Evolutionary conservation across 2,888 invertebrate species (phyloP).

Genomic region (Pammene aurita): DNA sequence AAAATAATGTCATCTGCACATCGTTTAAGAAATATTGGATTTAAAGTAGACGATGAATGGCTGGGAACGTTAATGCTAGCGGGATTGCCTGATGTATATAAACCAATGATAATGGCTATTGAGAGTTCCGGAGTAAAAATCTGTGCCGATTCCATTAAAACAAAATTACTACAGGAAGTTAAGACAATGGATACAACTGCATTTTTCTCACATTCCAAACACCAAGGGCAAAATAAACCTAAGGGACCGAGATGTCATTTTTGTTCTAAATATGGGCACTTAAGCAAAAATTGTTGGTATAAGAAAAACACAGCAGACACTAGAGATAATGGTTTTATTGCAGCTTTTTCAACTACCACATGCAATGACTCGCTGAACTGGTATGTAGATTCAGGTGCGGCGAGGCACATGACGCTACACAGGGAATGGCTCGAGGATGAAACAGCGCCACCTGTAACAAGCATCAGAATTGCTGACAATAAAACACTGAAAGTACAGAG

Average conservation of each 20-base stretch:
- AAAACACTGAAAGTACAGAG: slow-evolving; percentile 7
- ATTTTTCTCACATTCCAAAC: neutral
- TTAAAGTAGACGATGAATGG: slow-evolving; percentile 14
- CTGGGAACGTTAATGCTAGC: slow-evolving; percentile 6
- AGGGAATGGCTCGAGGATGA: slow-evolving; percentile 31
- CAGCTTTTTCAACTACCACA: slow-evolving; percentile 20
- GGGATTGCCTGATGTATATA: slow-evolving; percentile 1
- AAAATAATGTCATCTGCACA: slow-evolving; percentile 3
- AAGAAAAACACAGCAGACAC: slow-evolving; percentile 9
- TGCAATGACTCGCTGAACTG: slow-evolving; percentile 24
- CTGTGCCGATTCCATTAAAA: slow-evolving; percentile 15
- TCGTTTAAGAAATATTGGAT: slow-evolving; percentile 5
- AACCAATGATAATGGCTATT: slow-evolving; percentile 12
- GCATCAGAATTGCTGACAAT: slow-evolving; percentile 18
- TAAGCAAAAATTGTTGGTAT: slow-evolving; percentile 23
- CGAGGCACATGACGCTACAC: slow-evolving; percentile 45
- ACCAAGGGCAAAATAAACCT: neutral
- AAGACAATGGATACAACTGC: slow-evolving; percentile 1
- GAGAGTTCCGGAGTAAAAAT: slow-evolving; percentile 22
- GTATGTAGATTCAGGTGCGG: slow-evolving; percentile 54
- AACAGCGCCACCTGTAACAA: slow-evolving; percentile 4
- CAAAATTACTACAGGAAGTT: slow-evolving; percentile 17
- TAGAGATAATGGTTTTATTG: slow-evolving; percentile 18
- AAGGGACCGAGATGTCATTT: slow-evolving; percentile 29
- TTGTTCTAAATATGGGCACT: slow-evolving; percentile 16